Percentiles rank a stretch among this genome's conserved stretches.
phyloP scores from a whole-genome alignment of 2,888 invertebrate species.

The Magallana nippona region DNA sequence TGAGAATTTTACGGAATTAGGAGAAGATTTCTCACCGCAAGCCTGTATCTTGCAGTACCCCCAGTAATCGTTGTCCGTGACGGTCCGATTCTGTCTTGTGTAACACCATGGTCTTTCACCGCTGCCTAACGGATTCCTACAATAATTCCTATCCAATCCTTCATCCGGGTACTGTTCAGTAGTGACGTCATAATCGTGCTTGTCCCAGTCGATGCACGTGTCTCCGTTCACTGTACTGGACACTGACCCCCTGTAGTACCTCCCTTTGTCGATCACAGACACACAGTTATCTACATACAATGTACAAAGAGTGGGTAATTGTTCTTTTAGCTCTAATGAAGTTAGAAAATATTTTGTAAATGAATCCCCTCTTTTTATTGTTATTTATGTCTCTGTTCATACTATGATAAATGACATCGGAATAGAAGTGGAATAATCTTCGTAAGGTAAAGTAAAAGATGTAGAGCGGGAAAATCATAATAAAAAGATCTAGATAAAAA shows the following conservation, averaged over 20 bases:
- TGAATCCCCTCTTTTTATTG: too few relatives aligned
- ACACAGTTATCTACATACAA: constrained; percentile 7
- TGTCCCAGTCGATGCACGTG: constrained; percentile 22
- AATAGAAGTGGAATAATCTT: too few relatives aligned
- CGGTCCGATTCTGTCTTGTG: constrained; percentile 14
- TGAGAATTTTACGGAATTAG: too few relatives aligned
- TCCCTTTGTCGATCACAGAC: constrained; percentile 22
- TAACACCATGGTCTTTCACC: constrained; percentile 39
- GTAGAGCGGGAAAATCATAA: too few relatives aligned
- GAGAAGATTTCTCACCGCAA: constrained; percentile 24
- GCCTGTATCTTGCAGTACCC: constrained; percentile 38
- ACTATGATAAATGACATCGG: too few relatives aligned
- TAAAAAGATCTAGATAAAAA: too few relatives aligned
- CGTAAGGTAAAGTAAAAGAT: too few relatives aligned
- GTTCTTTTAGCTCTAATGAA: too few relatives aligned
- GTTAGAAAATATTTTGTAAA: too few relatives aligned
- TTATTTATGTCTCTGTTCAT: too few relatives aligned
- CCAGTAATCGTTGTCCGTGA: background rate
- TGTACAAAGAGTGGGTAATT: background rate
- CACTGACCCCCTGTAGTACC: constrained; percentile 27
- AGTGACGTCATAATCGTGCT: constrained; percentile 40
- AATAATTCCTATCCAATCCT: constrained; percentile 34
- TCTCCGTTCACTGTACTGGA: constrained; percentile 21
- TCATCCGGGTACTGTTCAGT: constrained; percentile 29
- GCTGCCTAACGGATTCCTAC: constrained; percentile 36